These are phyloP conservation scores for Operophtera brumata DNA, from an alignment of 2,888 invertebrate genomes.

Conservation along the genomic window DNA sequence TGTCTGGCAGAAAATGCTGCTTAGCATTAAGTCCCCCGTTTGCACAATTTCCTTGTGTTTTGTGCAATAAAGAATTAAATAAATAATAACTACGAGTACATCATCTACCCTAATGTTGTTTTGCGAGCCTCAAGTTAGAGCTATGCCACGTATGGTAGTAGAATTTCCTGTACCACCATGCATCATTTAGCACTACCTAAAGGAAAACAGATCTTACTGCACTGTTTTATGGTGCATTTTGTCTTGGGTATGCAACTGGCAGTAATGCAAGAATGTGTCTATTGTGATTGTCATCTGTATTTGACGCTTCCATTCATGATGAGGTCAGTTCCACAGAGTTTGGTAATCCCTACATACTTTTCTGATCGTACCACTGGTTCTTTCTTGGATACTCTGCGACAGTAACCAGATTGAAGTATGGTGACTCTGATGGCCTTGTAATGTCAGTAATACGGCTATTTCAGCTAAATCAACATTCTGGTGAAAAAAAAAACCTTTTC, in stretches of 20 bases:
- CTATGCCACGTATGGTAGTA: conserved; percentile 18
- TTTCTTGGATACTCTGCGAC: no score
- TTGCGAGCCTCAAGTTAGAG: conserved; percentile 4
- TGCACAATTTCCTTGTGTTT: no score
- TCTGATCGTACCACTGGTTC: neutral
- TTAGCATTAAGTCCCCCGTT: no score
- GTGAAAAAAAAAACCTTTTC: no score
- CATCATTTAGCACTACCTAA: neutral
- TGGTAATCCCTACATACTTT: neutral
- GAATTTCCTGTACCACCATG: conserved; percentile 21
- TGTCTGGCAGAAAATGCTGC: no score
- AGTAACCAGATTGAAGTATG: no score
- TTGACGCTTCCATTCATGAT: conserved; percentile 35
- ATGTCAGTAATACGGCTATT: no score
- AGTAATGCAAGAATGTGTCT: conserved; percentile 27
- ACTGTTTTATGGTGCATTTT: conserved; percentile 3
- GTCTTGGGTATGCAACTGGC: conserved; percentile 15
- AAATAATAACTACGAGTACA: conserved; percentile 1
- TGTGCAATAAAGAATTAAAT: no score
- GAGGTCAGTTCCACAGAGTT: conserved; percentile 19
- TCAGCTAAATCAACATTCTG: no score
- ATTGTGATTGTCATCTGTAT: conserved; percentile 23
- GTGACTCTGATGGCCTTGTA: no score
- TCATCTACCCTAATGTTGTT: conserved; percentile 14
- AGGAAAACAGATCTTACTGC: conserved; percentile 1